These are phyloP conservation scores for Eudasyphora cyanicolor DNA, from an alignment of 2,888 invertebrate species.

Conservation along the genomic window DNA sequence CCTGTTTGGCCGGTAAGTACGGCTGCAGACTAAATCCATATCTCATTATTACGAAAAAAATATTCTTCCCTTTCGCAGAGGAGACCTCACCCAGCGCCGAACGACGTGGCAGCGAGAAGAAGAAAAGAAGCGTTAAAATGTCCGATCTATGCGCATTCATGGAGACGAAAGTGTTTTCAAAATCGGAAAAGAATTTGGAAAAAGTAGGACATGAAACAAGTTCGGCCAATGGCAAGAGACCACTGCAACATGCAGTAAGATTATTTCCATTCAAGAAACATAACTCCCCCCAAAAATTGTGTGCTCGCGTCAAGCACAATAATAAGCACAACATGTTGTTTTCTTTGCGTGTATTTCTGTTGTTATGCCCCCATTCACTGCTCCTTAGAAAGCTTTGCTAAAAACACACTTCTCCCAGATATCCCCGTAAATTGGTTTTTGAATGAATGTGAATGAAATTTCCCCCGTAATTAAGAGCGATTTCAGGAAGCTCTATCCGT, in stretches of 20 bases:
- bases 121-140: conserved; percentile 93
- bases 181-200: conserved; percentile 94
- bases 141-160: conserved; percentile 94
- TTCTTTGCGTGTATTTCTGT: background rate
- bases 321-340: conserved; percentile 43
- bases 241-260: conserved; percentile 85
- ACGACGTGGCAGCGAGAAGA: conserved; percentile 90
- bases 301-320: background rate
- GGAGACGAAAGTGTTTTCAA: conserved; percentile 93
- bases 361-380: too few relatives aligned
- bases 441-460: conserved; percentile 3
- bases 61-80: conserved; percentile 69
- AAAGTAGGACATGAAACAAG: conserved; percentile 88
- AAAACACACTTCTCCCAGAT: too few relatives aligned
- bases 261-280: conserved; percentile 48
- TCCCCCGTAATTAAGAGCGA: too few relatives aligned
- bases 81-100: conserved; percentile 75
- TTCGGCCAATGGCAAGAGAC: conserved; percentile 81
- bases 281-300: background rate
- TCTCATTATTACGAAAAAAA: background rate
- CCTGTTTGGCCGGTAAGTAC: conserved; percentile 72
- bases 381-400: too few relatives aligned
- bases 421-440: conserved; percentile 10
- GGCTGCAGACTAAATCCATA: background rate
- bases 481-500: too few relatives aligned